These are phyloP conservation scores for Gisinianus flammeolus DNA, from an alignment of 2,888 invertebrate species.

Conservation along the genomic window DNA sequence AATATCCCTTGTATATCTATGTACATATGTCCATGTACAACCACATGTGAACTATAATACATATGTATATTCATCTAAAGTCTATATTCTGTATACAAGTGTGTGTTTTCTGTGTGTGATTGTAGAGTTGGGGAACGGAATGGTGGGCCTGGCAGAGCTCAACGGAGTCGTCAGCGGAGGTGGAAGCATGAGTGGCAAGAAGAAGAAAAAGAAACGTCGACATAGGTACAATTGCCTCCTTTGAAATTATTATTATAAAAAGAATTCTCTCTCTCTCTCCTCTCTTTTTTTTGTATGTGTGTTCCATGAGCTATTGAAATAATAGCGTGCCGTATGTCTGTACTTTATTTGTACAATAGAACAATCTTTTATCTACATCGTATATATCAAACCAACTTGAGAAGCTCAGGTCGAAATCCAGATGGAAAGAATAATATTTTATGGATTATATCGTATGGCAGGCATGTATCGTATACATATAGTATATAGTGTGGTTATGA, in stretches of 20 bases:
- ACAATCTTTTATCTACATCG: conserved; percentile 75
- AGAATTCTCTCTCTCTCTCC: neutral
- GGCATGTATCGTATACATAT: too few relatives aligned
- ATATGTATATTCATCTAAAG: neutral
- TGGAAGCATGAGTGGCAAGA: conserved; percentile 74
- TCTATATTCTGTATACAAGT: neutral
- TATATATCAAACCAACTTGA: too few relatives aligned
- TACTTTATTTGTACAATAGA: conserved; percentile 38
- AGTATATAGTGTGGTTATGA: too few relatives aligned
- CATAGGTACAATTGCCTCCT: conserved; percentile 69
- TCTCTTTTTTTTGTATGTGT: neutral
- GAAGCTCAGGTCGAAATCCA: too few relatives aligned
- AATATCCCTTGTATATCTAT: neutral
- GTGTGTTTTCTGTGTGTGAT: neutral
- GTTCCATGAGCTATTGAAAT: conserved; percentile 11
- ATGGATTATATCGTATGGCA: too few relatives aligned
- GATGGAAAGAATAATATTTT: too few relatives aligned
- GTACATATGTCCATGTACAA: neutral
- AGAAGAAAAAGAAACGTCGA: conserved; percentile 93
- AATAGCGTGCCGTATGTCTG: conserved; percentile 2
- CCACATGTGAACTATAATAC: neutral
- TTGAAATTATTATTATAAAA: conserved; percentile 21
- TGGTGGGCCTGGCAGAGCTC: conserved; percentile 16
- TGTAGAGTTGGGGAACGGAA: conserved; percentile 16
- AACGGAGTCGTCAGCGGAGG: conserved; percentile 60